Percentiles rank a stretch among this genome's conserved stretches.
phyloP scores from a whole-genome alignment of 2,888 invertebrate genomes.

The Aricia artaxerxes region DNA sequence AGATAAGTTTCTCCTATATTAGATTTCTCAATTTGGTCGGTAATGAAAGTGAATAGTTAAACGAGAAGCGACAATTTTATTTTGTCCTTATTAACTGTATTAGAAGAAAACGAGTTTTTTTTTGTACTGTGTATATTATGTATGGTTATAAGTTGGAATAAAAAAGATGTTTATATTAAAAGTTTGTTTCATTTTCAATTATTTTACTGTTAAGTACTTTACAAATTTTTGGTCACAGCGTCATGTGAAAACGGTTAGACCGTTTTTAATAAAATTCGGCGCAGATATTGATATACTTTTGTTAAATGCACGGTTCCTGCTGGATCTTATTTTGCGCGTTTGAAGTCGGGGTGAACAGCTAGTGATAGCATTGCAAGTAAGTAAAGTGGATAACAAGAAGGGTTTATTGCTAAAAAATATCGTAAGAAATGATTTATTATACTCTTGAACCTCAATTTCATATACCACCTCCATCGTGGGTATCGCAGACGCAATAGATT shows the following conservation, averaged over 20 bases:
- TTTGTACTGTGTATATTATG: conserved; percentile 92
- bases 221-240: too few species aligned
- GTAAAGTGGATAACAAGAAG: too few species aligned
- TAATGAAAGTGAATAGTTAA: conserved; percentile 68
- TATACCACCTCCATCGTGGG: too few species aligned
- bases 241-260: too few species aligned
- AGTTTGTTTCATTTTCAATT: conserved; percentile 54
- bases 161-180: conserved; percentile 79
- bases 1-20: conserved; percentile 78
- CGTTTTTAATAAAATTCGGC: too few species aligned
- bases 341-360: too few species aligned
- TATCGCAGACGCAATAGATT: too few species aligned
- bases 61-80: conserved; percentile 75
- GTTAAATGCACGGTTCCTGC: neutral
- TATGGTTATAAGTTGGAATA: conserved; percentile 86
- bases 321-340: too few species aligned
- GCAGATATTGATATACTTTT: neutral
- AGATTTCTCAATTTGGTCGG: conserved; percentile 78
- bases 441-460: too few species aligned
- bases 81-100: conserved; percentile 79
- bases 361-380: too few species aligned
- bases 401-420: too few species aligned
- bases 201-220: neutral
- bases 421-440: too few species aligned
- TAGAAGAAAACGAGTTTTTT: conserved; percentile 83